Percentiles rank a stretch among this genome's conserved stretches.
phyloP scores from a whole-genome alignment of 2,888 invertebrate genomes.

The Archaeoteleia sp. region DNA sequence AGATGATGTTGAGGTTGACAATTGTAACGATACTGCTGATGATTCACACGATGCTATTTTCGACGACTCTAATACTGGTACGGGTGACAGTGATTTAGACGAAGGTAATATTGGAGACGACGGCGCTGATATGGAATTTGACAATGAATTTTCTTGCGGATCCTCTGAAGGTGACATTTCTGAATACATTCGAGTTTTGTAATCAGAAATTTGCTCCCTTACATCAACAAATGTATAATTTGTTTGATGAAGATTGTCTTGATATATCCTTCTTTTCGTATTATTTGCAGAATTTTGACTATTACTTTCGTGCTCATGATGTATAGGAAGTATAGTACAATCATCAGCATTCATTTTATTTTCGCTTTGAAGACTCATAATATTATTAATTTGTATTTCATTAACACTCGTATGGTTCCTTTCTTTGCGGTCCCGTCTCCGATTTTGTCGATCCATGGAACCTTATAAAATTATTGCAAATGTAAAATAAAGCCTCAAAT shows the following conservation, averaged over 20 bases:
- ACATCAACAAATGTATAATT: slow-evolving; percentile 22
- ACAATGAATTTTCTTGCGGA: not conserved
- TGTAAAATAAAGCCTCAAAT: too few species aligned
- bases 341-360: too few species aligned
- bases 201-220: not conserved
- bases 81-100: slow-evolving; percentile 11
- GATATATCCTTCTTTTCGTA: slow-evolving; percentile 17
- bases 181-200: slow-evolving; percentile 15
- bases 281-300: slow-evolving; percentile 5
- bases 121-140: not conserved
- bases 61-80: slow-evolving; percentile 9
- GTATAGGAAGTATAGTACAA: too few species aligned
- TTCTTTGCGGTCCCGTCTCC: too few species aligned
- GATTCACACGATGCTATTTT: slow-evolving; percentile 11
- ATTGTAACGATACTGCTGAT: slow-evolving; percentile 22
- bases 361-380: too few species aligned
- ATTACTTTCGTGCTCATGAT: slow-evolving; percentile 4
- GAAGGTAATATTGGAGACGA: slow-evolving; percentile 8
- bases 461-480: too few species aligned
- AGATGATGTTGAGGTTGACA: not conserved
- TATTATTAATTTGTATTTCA: too few species aligned
- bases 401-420: too few species aligned
- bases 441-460: too few species aligned
- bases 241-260: slow-evolving; percentile 17
- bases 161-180: not conserved